phyloP scores from a whole-genome alignment of 1,140 invertebrate genomes.

The Goniozus legneri region DNA sequence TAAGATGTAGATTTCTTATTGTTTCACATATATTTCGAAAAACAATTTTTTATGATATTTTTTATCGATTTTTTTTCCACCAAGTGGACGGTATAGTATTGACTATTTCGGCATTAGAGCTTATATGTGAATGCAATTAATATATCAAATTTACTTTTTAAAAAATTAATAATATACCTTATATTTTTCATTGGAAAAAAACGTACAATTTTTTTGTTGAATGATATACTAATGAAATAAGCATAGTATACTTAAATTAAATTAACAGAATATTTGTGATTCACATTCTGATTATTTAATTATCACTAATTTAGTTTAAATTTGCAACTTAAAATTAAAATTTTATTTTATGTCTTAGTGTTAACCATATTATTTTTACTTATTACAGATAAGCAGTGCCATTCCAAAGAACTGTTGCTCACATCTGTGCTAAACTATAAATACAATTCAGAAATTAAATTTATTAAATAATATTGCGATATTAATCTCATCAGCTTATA shows the following conservation, averaged over 20 bases:
- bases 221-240: too few species aligned
- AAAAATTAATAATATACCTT: not conserved
- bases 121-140: too few species aligned
- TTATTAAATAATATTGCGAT: not conserved
- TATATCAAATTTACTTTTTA: too few species aligned
- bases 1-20: not conserved
- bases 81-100: too few species aligned
- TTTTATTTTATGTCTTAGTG: not conserved
- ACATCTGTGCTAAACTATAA: slow-evolving; percentile 40
- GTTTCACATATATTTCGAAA: not conserved
- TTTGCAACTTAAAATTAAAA: not conserved
- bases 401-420: slow-evolving; percentile 46
- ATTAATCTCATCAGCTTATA: not conserved
- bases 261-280: not conserved
- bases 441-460: slow-evolving; percentile 7
- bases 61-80: too few species aligned
- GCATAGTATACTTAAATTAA: not conserved
- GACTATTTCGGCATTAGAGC: too few species aligned
- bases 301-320: not conserved
- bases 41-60: not conserved
- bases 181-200: not conserved
- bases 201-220: not conserved
- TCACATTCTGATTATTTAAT: not conserved
- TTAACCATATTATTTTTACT: not conserved
- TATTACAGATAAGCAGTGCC: slow-evolving; percentile 43